A percentile compares a stretch with the other conserved stretches of the same genome.
phyloP scores from a whole-genome alignment of 2,113 vertebrate species.

The Phaetusa simplex region DNA sequence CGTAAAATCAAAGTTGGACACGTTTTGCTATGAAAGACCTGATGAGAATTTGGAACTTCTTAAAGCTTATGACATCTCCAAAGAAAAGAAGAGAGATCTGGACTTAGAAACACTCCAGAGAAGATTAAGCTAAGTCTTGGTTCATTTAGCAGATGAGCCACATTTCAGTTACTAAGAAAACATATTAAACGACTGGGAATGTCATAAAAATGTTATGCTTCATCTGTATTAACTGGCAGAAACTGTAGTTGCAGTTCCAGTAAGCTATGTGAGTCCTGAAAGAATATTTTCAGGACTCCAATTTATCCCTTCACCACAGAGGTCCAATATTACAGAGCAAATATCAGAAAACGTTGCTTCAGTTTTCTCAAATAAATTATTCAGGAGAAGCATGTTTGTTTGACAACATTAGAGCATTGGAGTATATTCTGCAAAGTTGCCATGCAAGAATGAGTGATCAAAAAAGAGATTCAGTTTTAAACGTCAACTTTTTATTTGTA shows the following conservation, averaged over 20 bases:
- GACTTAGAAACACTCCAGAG: background rate
- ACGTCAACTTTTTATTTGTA: background rate
- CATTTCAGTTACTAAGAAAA: constrained; percentile 21
- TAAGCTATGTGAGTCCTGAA: constrained; percentile 23
- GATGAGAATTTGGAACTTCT: background rate
- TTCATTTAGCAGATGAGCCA: constrained; percentile 33
- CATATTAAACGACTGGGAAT: background rate
- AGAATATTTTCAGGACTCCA: constrained; percentile 18
- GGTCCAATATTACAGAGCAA: background rate
- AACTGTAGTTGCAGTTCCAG: constrained; percentile 7
- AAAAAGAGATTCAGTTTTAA: background rate
- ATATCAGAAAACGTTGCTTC: constrained; percentile 1
- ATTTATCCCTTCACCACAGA: background rate
- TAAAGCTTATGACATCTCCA: background rate
- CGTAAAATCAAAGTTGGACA: background rate
- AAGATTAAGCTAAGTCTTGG: background rate
- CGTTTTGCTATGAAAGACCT: background rate
- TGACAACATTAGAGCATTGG: background rate
- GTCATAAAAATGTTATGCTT: constrained; percentile 36
- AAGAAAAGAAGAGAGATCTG: background rate
- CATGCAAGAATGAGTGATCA: background rate
- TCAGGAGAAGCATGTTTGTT: background rate
- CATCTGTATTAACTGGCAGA: constrained; percentile 34
- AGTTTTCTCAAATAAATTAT: background rate
- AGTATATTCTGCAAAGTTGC: background rate